phyloP scores from a whole-genome alignment of 2,888 invertebrate genomes.

The Drosophila mulleri region DNA sequence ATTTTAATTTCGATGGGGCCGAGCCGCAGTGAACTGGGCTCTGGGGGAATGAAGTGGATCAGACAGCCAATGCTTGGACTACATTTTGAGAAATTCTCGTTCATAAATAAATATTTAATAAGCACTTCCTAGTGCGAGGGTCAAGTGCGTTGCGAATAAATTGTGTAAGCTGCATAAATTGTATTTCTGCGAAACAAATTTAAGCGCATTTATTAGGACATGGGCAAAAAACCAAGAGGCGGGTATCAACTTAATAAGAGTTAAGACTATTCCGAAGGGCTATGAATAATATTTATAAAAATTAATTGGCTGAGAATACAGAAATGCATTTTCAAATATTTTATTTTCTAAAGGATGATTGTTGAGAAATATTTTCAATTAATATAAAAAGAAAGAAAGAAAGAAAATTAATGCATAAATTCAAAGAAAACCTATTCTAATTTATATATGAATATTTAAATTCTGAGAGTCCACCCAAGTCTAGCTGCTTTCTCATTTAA shows the following conservation, averaged over 20 bases:
- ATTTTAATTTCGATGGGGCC: constrained; percentile 3
- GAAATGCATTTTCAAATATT: neutral
- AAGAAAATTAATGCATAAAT: too few species aligned
- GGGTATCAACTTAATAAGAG: neutral
- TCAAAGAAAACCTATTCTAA: too few species aligned
- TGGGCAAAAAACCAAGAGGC: neutral
- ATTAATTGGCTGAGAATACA: neutral
- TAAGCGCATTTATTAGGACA: constrained; percentile 34
- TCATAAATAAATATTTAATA: constrained; percentile 73
- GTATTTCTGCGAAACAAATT: constrained; percentile 27
- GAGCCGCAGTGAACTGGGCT: neutral
- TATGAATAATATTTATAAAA: neutral
- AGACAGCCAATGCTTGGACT: constrained; percentile 15
- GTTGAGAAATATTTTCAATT: too few species aligned
- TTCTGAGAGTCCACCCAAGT: too few species aligned
- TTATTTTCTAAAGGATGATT: too few species aligned
- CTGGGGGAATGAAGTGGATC: neutral
- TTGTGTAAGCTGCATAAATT: constrained; percentile 9
- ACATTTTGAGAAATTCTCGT: constrained; percentile 42
- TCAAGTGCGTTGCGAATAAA: constrained; percentile 25
- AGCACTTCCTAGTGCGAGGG: constrained; percentile 43
- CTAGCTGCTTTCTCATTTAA: too few species aligned
- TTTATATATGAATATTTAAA: too few species aligned
- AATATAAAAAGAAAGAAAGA: too few species aligned
- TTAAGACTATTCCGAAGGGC: neutral